Conservation (phyloP, 1,140 invertebrate species). For the Lordiphosa stackelbergi region DNA sequence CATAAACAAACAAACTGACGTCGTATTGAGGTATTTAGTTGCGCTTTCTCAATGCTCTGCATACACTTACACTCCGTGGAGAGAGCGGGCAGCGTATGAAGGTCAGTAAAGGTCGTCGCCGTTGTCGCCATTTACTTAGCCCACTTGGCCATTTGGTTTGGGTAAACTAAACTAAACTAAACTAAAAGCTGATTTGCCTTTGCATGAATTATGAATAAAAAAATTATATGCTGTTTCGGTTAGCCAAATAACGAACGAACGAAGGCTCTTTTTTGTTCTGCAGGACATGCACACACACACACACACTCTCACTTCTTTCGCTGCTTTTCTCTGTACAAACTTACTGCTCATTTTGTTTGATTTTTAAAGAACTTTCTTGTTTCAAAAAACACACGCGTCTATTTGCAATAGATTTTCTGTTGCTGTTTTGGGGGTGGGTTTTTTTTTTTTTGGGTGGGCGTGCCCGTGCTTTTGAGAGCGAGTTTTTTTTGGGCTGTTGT, state of each 20-base stretch:
- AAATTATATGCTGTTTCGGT: constrained; percentile 33
- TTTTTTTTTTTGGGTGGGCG: constrained; percentile 45
- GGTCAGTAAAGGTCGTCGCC: constrained; percentile 72
- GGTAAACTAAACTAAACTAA: background rate
- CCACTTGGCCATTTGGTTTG: constrained; percentile 14
- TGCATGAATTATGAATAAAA: constrained; percentile 53
- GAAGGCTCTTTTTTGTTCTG: constrained; percentile 36
- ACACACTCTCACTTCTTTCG: constrained; percentile 35
- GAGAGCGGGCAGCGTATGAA: constrained; percentile 43
- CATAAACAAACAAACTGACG: constrained; percentile 61
- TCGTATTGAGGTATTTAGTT: constrained; percentile 25
- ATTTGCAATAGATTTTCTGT: constrained; percentile 5
- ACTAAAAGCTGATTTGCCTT: constrained; percentile 2
- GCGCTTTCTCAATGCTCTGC: constrained; percentile 18
- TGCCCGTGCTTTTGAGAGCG: constrained; percentile 51
- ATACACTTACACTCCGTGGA: background rate
- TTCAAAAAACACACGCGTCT: constrained; percentile 48
- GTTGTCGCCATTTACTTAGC: constrained; percentile 36
- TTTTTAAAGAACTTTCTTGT: constrained; percentile 23
- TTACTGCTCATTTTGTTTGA: constrained; percentile 70
- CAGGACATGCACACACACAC: constrained; percentile 55
- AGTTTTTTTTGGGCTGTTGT: constrained; percentile 36
- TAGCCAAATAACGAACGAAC: constrained; percentile 4
- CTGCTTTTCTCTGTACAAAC: constrained; percentile 32
- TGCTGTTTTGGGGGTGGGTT: constrained; percentile 31